Conservation (phyloP, 2,888 invertebrate genomes). For the Phaonia tiefii region DNA sequence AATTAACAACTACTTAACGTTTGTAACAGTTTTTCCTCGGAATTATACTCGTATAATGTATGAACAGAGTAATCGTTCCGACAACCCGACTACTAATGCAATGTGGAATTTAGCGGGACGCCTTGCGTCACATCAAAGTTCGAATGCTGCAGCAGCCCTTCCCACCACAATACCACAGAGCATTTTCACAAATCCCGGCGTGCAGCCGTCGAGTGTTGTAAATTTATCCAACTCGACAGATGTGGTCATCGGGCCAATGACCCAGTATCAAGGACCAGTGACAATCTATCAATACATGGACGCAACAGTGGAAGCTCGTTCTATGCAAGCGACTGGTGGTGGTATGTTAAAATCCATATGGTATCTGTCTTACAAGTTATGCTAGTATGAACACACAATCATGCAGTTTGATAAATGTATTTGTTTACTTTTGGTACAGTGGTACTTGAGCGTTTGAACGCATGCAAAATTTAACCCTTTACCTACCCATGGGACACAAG, state of each 20-base stretch:
- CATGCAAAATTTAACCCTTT: no score
- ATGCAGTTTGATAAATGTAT: no score
- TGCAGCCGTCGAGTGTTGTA: constrained; percentile 79
- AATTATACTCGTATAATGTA: constrained; percentile 48
- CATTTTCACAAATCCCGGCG: constrained; percentile 73
- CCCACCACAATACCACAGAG: constrained; percentile 73
- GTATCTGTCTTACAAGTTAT: not conserved
- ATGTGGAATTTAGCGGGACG: constrained; percentile 73
- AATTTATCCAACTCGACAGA: constrained; percentile 81
- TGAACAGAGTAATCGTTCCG: constrained; percentile 45
- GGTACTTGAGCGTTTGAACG: no score
- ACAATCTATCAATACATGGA: constrained; percentile 81
- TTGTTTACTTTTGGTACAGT: no score
- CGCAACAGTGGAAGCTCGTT: constrained; percentile 77
- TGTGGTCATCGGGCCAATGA: constrained; percentile 82
- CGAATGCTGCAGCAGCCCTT: constrained; percentile 68
- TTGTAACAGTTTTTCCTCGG: not conserved
- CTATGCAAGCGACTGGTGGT: constrained; percentile 77
- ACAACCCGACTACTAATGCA: constrained; percentile 71
- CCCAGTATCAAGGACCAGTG: constrained; percentile 82
- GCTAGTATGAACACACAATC: no score
- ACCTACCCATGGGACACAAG: no score
- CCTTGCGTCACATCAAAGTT: constrained; percentile 69
- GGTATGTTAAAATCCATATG: constrained; percentile 51
- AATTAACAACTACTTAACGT: constrained; percentile 2